Evolutionary conservation across 2,113 vertebrate species (phyloP).

Genomic region (Mus musculus): GRCm39 chr9:86493501-86494000

Average conservation of each 20-base stretch:
- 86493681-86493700: neutral
- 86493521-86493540: neutral
- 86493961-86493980: constrained; percentile 93
- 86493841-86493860: neutral
- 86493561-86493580: neutral
- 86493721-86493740: neutral
- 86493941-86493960: constrained; percentile 90
- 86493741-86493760: neutral
- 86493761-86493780: neutral
- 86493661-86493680: neutral
- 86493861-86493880: neutral
- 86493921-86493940: constrained; percentile 99
- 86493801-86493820: neutral
- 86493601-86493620: neutral
- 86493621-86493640: neutral
- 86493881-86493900: neutral
- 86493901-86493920: constrained; percentile 97
- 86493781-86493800: neutral
- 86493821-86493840: neutral
- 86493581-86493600: neutral
- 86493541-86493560: neutral
- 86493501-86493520: neutral
- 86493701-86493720: neutral
- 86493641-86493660: neutral
- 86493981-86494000: constrained; percentile 97